phyloP scores from a whole-genome alignment of 2,113 vertebrate genomes.

The Chaetodon auriga region DNA sequence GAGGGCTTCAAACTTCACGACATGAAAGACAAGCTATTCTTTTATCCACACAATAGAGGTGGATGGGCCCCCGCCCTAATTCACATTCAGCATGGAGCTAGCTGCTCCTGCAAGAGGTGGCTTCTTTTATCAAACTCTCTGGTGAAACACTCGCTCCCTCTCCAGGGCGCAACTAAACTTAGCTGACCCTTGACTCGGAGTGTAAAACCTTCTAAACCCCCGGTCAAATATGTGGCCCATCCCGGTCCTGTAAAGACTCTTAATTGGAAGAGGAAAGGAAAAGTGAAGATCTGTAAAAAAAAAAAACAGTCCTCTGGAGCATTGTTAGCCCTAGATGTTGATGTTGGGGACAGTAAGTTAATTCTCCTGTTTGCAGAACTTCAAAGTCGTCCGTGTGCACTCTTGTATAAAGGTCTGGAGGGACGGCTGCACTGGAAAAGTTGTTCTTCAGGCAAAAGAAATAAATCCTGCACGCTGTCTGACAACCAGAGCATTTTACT shows the following conservation, averaged over 20 bases:
- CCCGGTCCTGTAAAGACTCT: slow-evolving; percentile 23
- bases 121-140: slow-evolving; percentile 47
- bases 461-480: neutral
- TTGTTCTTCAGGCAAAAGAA: neutral
- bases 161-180: slow-evolving; percentile 58
- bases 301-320: neutral
- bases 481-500: neutral
- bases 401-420: neutral
- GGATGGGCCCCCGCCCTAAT: slow-evolving; percentile 35
- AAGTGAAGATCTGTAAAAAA: slow-evolving; percentile 21
- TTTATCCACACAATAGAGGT: slow-evolving; percentile 61
- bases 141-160: slow-evolving; percentile 54
- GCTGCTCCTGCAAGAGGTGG: slow-evolving; percentile 29
- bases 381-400: neutral
- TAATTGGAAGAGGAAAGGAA: slow-evolving; percentile 41
- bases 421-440: neutral
- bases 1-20: slow-evolving; percentile 38
- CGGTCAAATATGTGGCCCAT: slow-evolving; percentile 1
- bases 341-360: slow-evolving; percentile 32
- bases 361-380: slow-evolving; percentile 20
- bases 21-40: slow-evolving; percentile 64
- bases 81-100: slow-evolving; percentile 55
- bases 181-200: slow-evolving; percentile 48
- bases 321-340: slow-evolving; percentile 11
- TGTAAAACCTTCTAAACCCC: slow-evolving; percentile 37